phyloP scores from a whole-genome alignment of 1,140 invertebrate species.

The Globodera rostochiensis region DNA sequence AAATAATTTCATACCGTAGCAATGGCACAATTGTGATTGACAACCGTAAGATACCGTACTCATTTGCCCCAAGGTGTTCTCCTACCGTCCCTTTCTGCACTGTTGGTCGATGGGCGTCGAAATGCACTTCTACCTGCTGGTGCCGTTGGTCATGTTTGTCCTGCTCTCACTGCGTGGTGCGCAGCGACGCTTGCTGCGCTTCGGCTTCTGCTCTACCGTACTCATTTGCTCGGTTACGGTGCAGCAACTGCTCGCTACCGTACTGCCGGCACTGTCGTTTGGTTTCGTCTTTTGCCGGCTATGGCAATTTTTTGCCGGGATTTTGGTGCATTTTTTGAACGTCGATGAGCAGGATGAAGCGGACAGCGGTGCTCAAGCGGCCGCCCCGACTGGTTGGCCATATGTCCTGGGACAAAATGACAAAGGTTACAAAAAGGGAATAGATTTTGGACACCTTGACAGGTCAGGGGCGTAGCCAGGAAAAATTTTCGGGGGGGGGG shows the following conservation, averaged over 20 bases:
- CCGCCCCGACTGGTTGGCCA: constrained; percentile 11
- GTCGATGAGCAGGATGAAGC: constrained; percentile 13
- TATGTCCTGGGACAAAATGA: constrained; percentile 15
- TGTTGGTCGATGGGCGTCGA: constrained; percentile 53
- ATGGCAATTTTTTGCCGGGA: constrained; percentile 49
- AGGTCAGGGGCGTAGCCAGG: too few relatives aligned
- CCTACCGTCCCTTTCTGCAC: constrained; percentile 39
- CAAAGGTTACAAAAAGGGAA: not conserved
- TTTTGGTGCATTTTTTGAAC: constrained; percentile 34
- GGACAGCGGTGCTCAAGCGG: not conserved
- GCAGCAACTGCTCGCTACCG: constrained; percentile 16
- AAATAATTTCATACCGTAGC: too few relatives aligned
- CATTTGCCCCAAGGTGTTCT: constrained; percentile 21
- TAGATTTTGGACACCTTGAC: too few relatives aligned
- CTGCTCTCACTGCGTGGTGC: not conserved
- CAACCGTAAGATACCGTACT: too few relatives aligned
- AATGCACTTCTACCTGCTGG: constrained; percentile 54
- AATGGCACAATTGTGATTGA: too few relatives aligned
- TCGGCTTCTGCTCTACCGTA: constrained; percentile 17
- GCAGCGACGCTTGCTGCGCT: constrained; percentile 3
- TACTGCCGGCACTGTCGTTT: constrained; percentile 19
- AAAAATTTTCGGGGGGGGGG: too few relatives aligned
- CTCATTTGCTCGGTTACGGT: constrained; percentile 11
- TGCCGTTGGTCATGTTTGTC: constrained; percentile 38
- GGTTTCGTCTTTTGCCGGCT: constrained; percentile 42